phyloP scores from a whole-genome alignment of 2,113 vertebrate genomes.

The Mormoops blainvillei region DNA sequence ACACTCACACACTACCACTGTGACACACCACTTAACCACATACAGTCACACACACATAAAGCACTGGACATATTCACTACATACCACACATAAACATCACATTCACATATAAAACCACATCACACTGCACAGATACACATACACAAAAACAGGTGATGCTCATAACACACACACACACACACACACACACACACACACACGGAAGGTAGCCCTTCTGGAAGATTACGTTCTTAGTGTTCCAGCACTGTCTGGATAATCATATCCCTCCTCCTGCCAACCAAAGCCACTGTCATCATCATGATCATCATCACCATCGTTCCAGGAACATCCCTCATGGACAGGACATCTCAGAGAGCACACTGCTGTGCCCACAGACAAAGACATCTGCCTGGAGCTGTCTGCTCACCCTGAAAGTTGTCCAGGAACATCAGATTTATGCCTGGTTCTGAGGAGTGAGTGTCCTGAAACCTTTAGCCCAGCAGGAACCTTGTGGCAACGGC shows the following conservation, averaged over 20 bases:
- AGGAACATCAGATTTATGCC: neutral
- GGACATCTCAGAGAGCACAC: neutral
- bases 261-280: neutral
- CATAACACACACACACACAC: neutral
- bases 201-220: neutral
- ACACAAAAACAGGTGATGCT: neutral
- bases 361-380: slow-evolving; percentile 55
- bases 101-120: neutral
- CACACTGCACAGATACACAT: neutral
- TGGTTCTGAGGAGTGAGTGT: neutral
- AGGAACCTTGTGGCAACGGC: neutral
- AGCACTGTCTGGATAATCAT: slow-evolving; percentile 12
- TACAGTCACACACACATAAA: neutral
- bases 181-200: neutral
- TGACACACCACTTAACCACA: neutral
- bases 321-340: neutral
- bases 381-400: slow-evolving; percentile 50
- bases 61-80: neutral
- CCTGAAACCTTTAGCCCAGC: neutral
- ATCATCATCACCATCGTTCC: neutral
- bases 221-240: neutral
- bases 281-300: slow-evolving; percentile 36
- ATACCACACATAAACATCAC: neutral
- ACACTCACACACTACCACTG: neutral
- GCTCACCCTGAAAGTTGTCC: slow-evolving; percentile 53